These are phyloP conservation scores for Galaxea fascicularis DNA, from an alignment of 92 coral and sea anemone species.

Conservation along the genomic window DNA sequence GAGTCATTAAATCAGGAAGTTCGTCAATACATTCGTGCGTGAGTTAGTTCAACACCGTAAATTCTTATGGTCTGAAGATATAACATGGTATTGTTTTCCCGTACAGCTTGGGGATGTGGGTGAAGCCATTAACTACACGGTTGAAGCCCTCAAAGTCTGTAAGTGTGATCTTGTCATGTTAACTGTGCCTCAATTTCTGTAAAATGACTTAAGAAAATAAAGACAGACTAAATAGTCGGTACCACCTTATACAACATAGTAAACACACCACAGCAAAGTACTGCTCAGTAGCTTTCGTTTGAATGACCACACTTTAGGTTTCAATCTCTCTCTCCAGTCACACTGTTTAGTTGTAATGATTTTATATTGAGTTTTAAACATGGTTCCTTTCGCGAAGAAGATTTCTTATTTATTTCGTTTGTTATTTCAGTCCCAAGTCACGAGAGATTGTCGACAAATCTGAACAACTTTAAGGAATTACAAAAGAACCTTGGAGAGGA, in stretches of 20 bases:
- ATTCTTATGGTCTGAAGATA: no score
- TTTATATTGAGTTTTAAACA: no score
- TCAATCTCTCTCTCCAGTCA: no score
- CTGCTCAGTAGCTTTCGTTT: not conserved
- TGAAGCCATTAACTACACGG: slow-evolving; percentile 76
- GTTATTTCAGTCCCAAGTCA: slow-evolving; percentile 73
- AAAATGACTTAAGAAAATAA: not conserved
- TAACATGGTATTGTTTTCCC: not conserved
- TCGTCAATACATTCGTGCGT: no score
- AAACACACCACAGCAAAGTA: not conserved
- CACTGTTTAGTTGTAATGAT: not conserved
- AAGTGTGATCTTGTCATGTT: slow-evolving; percentile 3
- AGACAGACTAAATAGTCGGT: no score
- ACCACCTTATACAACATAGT: not conserved
- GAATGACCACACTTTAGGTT: no score
- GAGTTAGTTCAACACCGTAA: no score
- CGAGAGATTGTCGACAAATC: slow-evolving; percentile 69
- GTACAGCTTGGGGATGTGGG: slow-evolving; percentile 76
- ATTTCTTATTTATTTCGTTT: not conserved
- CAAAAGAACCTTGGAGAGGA: slow-evolving; percentile 24
- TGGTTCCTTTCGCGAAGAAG: no score
- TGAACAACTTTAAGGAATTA: slow-evolving; percentile 49
- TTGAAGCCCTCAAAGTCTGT: slow-evolving; percentile 75
- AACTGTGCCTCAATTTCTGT: not conserved
- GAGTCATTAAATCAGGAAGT: no score